phyloP scores from a whole-genome alignment of 2,888 invertebrate genomes.

The Flexamia atlantica region DNA sequence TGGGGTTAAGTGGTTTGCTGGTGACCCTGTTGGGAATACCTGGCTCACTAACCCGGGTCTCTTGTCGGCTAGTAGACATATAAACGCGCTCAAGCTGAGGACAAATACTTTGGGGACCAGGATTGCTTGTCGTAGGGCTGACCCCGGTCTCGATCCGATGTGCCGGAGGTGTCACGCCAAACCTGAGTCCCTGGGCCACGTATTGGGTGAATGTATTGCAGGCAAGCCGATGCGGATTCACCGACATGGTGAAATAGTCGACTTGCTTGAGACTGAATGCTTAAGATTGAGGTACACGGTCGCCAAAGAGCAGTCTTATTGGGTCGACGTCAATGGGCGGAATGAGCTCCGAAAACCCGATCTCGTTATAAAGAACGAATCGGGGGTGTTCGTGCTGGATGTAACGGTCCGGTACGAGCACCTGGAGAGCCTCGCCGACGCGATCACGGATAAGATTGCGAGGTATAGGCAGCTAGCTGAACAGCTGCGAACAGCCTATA shows the following conservation, averaged over 20 bases:
- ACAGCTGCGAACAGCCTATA: neutral
- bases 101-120: conserved; percentile 65
- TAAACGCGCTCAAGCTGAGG: conserved; percentile 63
- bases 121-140: conserved; percentile 32
- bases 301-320: conserved; percentile 41
- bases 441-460: neutral
- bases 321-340: neutral
- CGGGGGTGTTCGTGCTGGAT: conserved; percentile 48
- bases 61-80: conserved; percentile 40
- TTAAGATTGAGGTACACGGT: neutral
- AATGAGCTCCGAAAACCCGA: conserved; percentile 46
- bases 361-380: conserved; percentile 50
- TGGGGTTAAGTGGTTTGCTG: conserved; percentile 33
- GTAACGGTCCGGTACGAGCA: conserved; percentile 56
- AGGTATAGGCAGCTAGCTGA: conserved; percentile 5
- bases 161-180: conserved; percentile 29
- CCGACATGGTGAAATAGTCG: conserved; percentile 61
- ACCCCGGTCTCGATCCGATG: neutral
- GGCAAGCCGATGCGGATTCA: conserved; percentile 40
- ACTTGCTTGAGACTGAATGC: neutral
- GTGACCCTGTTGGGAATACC: conserved; percentile 52
- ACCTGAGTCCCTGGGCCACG: conserved; percentile 59
- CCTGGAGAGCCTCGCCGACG: neutral
- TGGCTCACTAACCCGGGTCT: conserved; percentile 51
- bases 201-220: conserved; percentile 43